Base-by-base conservation (phyloP, 2,113 vertebrate genomes). In the Gopherus evgoodei region DNA sequence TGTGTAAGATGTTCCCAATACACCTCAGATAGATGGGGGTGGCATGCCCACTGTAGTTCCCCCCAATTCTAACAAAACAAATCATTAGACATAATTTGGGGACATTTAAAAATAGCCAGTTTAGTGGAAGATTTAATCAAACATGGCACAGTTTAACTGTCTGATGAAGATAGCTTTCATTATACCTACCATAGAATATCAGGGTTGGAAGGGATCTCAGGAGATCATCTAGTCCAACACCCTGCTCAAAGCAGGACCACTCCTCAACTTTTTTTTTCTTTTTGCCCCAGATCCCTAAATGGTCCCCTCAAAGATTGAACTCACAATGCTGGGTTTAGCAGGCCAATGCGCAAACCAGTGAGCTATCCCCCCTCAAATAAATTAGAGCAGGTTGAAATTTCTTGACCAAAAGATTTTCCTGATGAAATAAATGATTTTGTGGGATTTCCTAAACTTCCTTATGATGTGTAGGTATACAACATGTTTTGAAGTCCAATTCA, bases 361-460 rank as follows among this genome's bases (percentile, higher is more conserved):
- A 44, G 44, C 44, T 44, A 44, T 44, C 44, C 44, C 44, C 44
- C 44, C 44, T 44, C 44, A 44, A 44, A 44, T 76, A 75, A 16
- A 22, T 42, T 75, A 69, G 88, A 85, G 9, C 0, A 0, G 17
- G 83, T 1, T 59, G 29, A 87, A 56, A 65, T 83, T 52, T 86
- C 11, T 78, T 91, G 85, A 12, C 9, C 25, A 81, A 7, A 6
- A 44, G 54, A 62, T 92, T 91, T 92, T 76, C 2, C 22, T 84
- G 35, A 16, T 0, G 4, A 88, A 86, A 81, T 52, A 1, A 5
- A 7, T 14, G 0, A 1, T 54, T 5, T 93, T 62, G 2, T 69
- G 19, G 1, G 11, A 1, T 94, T 95, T 69, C 72, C 81, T 87
- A 65, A 92, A 87, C 88, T 83, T 56, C 50, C 9, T 47, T 49